Evolutionary conservation across 2,113 vertebrate genomes (phyloP).

Genomic region (Microcebus tavaratra): DNA sequence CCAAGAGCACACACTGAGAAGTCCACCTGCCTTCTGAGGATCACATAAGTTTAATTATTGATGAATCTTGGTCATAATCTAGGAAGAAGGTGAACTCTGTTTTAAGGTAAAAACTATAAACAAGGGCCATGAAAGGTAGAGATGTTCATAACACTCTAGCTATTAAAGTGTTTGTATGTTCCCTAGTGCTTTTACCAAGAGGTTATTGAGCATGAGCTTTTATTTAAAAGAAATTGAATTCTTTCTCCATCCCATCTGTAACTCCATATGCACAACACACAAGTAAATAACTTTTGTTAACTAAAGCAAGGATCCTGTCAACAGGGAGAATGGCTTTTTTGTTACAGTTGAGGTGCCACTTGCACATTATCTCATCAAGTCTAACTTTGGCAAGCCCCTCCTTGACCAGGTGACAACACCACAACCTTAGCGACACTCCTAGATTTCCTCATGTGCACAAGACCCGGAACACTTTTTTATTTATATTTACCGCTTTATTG

Average conservation of each 20-base stretch:
- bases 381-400: neutral
- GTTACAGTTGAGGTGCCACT: neutral
- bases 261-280: neutral
- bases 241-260: neutral
- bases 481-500: conserved; percentile 92
- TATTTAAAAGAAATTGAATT: neutral
- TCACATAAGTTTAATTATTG: conserved; percentile 1
- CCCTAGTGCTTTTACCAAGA: neutral
- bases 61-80: neutral
- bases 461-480: neutral
- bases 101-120: neutral
- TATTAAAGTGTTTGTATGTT: neutral
- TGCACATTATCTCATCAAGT: neutral
- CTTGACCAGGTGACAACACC: neutral
- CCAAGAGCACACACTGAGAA: neutral
- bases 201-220: neutral
- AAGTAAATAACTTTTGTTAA: neutral
- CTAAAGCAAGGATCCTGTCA: neutral
- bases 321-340: neutral
- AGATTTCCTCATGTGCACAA: neutral
- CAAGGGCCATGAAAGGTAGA: neutral
- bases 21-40: neutral
- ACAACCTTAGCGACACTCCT: neutral
- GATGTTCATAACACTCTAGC: neutral
- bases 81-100: neutral